Percentiles rank a stretch among this genome's conserved stretches.
Conservation (phyloP, 2,888 invertebrate genomes). For the Andrena trimmerana region DNA sequence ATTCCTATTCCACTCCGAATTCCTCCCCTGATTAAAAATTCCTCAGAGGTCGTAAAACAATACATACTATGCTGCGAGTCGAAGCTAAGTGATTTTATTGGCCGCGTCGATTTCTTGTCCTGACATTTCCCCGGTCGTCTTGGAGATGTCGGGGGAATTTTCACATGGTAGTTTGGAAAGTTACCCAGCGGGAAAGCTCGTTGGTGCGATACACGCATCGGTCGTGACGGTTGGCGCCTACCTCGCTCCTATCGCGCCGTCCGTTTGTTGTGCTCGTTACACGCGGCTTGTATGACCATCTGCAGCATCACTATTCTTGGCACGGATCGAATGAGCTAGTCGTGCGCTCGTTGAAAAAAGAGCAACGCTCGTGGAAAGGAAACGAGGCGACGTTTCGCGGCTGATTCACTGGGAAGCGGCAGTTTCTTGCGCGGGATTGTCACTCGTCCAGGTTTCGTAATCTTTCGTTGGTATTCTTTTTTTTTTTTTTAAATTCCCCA, state of each 20-base stretch:
- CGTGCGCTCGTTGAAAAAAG: conserved; percentile 44
- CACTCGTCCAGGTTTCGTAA: not conserved
- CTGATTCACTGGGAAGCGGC: conserved; percentile 22
- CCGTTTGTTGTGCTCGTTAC: conserved; percentile 68
- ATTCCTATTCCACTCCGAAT: not conserved
- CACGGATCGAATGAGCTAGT: conserved; percentile 70
- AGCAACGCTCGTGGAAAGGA: conserved; percentile 14
- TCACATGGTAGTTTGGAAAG: conserved; percentile 29
- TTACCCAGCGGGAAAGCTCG: conserved; percentile 33
- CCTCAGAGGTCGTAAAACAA: not conserved
- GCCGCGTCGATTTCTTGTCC: not conserved
- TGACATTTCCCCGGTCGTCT: not conserved
- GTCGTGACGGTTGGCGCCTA: conserved; percentile 52
- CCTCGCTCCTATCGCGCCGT: conserved; percentile 33
- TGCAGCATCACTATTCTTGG: conserved; percentile 72
- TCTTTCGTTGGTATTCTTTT: not conserved
- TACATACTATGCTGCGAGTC: not conserved
- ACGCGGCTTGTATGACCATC: conserved; percentile 52
- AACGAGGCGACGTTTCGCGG: not conserved
- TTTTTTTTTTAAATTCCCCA: not conserved
- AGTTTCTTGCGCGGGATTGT: conserved; percentile 19
- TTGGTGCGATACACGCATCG: conserved; percentile 32
- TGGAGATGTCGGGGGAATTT: conserved; percentile 9
- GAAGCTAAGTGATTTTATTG: not conserved
- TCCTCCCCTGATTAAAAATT: not conserved